Evolutionary conservation across 2,113 vertebrate species (phyloP).

Genomic region (Manacus vitellinus): DNA sequence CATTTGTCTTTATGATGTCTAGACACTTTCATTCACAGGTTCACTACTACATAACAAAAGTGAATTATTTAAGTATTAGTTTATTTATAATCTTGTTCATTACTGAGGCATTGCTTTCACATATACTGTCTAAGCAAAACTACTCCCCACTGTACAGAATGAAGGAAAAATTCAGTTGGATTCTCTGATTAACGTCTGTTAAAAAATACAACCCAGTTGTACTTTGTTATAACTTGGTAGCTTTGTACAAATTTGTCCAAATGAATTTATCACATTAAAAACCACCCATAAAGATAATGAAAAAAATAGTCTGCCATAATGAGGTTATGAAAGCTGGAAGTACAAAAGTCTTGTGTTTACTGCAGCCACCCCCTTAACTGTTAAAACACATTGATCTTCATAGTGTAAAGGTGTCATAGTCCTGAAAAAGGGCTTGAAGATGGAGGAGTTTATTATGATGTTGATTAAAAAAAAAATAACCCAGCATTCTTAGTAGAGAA

Average conservation of each 20-base stretch:
- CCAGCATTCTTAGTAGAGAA: slow-evolving; percentile 4
- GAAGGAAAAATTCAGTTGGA: slow-evolving; percentile 12
- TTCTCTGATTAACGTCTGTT: not conserved
- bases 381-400: not conserved
- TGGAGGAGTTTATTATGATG: not conserved
- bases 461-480: not conserved
- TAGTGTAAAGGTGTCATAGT: slow-evolving; percentile 55
- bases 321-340: slow-evolving; percentile 8
- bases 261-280: slow-evolving; percentile 46
- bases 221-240: not conserved
- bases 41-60: not conserved
- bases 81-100: slow-evolving; percentile 55
- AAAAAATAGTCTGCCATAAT: not conserved
- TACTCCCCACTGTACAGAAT: slow-evolving; percentile 9
- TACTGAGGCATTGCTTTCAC: not conserved
- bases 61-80: not conserved
- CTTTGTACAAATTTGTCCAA: slow-evolving; percentile 52
- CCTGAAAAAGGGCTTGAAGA: slow-evolving; percentile 68
- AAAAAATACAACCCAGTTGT: slow-evolving; percentile 61
- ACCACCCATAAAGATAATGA: slow-evolving; percentile 12
- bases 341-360: slow-evolving; percentile 6
- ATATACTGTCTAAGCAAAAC: not conserved
- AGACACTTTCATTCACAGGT: not conserved
- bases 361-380: not conserved
- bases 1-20: not conserved